Evolutionary conservation across 1,140 invertebrate species (phyloP), one percentile per base, ranked within the genome.

Genomic region (Pseudoatta argentina): DNA sequence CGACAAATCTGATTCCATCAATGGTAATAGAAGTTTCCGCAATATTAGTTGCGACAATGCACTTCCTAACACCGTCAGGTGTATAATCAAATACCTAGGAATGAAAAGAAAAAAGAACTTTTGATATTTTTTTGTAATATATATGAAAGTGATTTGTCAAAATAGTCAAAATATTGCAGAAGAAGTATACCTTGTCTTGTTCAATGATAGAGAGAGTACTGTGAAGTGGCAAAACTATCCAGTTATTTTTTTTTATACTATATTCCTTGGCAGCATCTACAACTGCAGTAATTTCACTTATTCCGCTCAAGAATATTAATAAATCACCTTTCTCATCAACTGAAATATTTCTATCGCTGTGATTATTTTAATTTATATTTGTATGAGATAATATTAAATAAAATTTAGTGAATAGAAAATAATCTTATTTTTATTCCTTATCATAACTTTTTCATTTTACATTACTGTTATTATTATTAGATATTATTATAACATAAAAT

Each of bases 1-100:
- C 97, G 2, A 99, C 99, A 96, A 99, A 99, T 93, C 99, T 96
- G 86, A 99, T 98, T 5, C 99, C 99, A 95, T 99, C 99, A 85
- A 99, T 99, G 0, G 99, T 99, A 5, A 99, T 97, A 6, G 99
- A 99, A 0, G 99, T 99, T 96, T 99, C 99, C 0, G 99, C 99
- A 82, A 99, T 99, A 93, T 99, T 99, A n/a, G 99, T 99, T 1
- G 99, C 98, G 2, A 99, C 97, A 86, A 99, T 99, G 94, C 99
- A 99, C 95, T 99, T 99, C 86, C 99, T 96, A 1, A 99, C 96
- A 34, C 98, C 98, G 86, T 99, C 98, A 24, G 99, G 99, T n/a
- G 99, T 96, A 94, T 99, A 98, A 92, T 99, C 98, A 95, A 99
- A 99, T 7, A 99, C 98, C 97, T 98, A 81, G 8, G 87, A 55